Conservation (phyloP, 1,140 invertebrate species). For the Drosophila repleta region DNA sequence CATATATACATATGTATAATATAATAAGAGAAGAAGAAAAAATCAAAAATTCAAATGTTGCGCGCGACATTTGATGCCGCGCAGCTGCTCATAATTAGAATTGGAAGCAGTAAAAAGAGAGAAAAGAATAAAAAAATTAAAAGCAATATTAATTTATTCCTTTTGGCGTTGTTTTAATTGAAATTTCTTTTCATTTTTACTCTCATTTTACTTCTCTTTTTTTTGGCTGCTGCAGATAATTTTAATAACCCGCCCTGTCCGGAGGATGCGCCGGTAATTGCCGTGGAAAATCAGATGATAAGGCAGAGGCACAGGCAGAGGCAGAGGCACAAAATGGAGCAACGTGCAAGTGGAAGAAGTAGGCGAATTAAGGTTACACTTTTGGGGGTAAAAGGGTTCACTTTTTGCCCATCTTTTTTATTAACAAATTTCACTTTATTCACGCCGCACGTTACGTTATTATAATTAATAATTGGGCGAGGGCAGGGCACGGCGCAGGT, state of each 20-base stretch:
- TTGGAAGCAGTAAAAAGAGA: constrained; percentile 15
- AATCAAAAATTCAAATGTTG: constrained; percentile 20
- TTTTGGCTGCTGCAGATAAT: constrained; percentile 46
- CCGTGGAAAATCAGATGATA: constrained; percentile 64
- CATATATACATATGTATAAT: constrained; percentile 61
- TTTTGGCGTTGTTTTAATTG: constrained; percentile 76
- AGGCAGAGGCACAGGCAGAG: constrained; percentile 37
- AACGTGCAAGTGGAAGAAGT: background rate
- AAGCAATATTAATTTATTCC: constrained; percentile 75
- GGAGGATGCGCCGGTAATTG: constrained; percentile 77
- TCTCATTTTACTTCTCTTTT: constrained; percentile 24
- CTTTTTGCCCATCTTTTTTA: constrained; percentile 65
- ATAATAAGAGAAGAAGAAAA: constrained; percentile 34
- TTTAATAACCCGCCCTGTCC: constrained; percentile 68
- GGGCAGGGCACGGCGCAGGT: constrained; percentile 36
- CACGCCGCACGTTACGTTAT: constrained; percentile 74
- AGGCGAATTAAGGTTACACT: constrained; percentile 1
- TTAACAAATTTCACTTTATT: constrained; percentile 80
- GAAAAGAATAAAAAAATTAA: background rate
- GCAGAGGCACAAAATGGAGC: background rate
- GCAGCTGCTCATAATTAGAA: constrained; percentile 80
- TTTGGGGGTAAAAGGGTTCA: constrained; percentile 54
- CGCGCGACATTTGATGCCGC: constrained; percentile 56
- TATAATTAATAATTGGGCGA: constrained; percentile 71
- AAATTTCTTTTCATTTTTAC: constrained; percentile 54